A percentile compares a stretch with the other conserved stretches of the same genome.
Conservation (phyloP, 2,888 invertebrate species). For the Drosophila pullipes region DNA sequence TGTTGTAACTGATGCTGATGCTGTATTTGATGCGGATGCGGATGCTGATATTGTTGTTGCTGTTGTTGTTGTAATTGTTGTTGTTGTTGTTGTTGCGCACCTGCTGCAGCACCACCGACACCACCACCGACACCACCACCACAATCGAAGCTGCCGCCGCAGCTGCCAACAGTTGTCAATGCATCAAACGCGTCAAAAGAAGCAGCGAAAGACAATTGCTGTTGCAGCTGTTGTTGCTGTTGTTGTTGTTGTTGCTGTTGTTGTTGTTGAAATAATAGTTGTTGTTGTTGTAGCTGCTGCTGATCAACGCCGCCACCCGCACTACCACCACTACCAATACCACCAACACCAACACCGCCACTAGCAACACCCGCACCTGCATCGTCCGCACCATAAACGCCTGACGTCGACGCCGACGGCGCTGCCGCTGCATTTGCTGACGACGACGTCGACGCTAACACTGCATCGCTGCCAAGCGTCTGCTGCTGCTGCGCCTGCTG, state of each 20-base stretch:
- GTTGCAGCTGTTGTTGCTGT: slow-evolving; percentile 33
- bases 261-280: slow-evolving; percentile 24
- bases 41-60: slow-evolving; percentile 52
- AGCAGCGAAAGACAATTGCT: slow-evolving; percentile 23
- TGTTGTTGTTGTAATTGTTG: slow-evolving; percentile 28
- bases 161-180: slow-evolving; percentile 26
- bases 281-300: slow-evolving; percentile 45
- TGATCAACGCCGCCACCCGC: slow-evolving; percentile 48
- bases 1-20: slow-evolving; percentile 66
- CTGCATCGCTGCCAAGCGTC: slow-evolving; percentile 42
- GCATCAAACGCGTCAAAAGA: slow-evolving; percentile 55
- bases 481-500: slow-evolving; percentile 35
- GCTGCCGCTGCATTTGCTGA: slow-evolving; percentile 45
- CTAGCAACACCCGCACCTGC: slow-evolving; percentile 75
- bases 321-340: slow-evolving; percentile 59
- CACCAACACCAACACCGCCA: slow-evolving; percentile 53
- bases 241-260: slow-evolving; percentile 39
- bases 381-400: slow-evolving; percentile 75
- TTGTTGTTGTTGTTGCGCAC: slow-evolving; percentile 60
- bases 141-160: slow-evolving; percentile 20
- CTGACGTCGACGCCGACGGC: slow-evolving; percentile 43
- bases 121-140: slow-evolving; percentile 32
- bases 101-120: slow-evolving; percentile 56
- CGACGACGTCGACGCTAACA: slow-evolving; percentile 49
- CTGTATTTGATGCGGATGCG: slow-evolving; percentile 64